Evolutionary conservation across 2,113 vertebrate species (phyloP).

Genomic region (Synchiropus splendidus): DNA sequence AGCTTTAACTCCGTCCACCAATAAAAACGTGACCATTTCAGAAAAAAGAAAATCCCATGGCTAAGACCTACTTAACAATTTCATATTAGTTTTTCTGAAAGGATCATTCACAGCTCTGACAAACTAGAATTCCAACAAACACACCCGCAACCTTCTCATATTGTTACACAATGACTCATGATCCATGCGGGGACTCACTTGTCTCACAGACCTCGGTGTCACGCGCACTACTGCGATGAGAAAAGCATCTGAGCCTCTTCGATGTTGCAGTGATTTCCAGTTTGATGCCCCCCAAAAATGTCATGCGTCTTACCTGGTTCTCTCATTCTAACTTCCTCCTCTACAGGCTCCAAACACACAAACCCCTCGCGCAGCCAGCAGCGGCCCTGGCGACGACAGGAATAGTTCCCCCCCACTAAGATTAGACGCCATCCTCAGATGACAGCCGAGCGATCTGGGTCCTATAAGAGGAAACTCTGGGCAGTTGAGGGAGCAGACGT

Average conservation of each 20-base stretch:
- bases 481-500: slow-evolving; percentile 28
- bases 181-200: no score
- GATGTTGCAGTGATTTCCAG: neutral
- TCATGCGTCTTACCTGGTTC: slow-evolving; percentile 50
- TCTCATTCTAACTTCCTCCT: slow-evolving; percentile 55
- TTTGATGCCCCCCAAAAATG: neutral
- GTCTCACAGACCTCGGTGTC: no score
- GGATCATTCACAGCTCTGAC: no score
- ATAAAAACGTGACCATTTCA: no score
- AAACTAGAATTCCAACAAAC: no score
- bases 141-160: no score
- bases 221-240: neutral
- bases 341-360: slow-evolving; percentile 26
- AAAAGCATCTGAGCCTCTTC: neutral
- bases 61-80: no score
- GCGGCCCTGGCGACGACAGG: slow-evolving; percentile 7
- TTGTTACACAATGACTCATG: no score
- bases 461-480: slow-evolving; percentile 66
- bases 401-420: slow-evolving; percentile 56
- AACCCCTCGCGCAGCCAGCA: slow-evolving; percentile 11
- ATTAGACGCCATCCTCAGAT: slow-evolving; percentile 69
- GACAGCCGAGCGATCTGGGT: slow-evolving; percentile 58
- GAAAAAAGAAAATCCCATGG: no score
- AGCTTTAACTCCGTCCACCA: no score
- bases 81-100: no score